Evolutionary conservation across 2,797 vertebrate genomes (phyloP), one percentile per base, ranked within the genome.

Genomic region (Anguilla pacifica): DNA sequence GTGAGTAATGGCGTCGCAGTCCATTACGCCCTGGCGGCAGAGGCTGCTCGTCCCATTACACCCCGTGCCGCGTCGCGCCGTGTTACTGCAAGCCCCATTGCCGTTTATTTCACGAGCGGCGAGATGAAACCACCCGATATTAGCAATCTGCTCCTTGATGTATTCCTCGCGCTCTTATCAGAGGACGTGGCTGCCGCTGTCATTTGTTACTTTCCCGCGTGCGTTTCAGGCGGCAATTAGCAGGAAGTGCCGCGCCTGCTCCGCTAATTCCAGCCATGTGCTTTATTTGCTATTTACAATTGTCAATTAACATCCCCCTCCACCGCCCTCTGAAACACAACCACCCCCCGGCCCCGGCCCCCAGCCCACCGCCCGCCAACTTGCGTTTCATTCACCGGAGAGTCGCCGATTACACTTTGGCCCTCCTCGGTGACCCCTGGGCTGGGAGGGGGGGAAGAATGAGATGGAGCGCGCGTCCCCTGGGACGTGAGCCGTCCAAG

Each of bases 11-110:
- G 96, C 93, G 95, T 96, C 90, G 91, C 96, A 95, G 94, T 95
- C 96, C 96, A 97, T 97, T 97, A 97, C 90, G 93, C 93, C 94
- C 93, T 90, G 93, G 93, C 95, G 92, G 95, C 91, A 93, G 93
- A 94, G 94, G 93, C 95, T 95, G 94, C 94, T 95, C 94, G 95
- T 96, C 94, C 96, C 96, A 97, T 97, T 97, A 97, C 95, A 94
- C 91, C 91, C 92, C 84, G 92, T 91, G 87, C 90, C 91, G 90
- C 92, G 94, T 95, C 90, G 94, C 92, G 94, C 94, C 94, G 89
- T 96, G 96, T 96, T 95, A 95, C 96, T 95, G 95, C 96, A 97
- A 96, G 96, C 95, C 95, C 94, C 96, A 96, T 96, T 96, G 96
- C 94, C 95, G 93, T 97, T 97, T 97, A 97, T 96, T 97, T 96